These are phyloP conservation scores for Loxodonta africana DNA, from an alignment of 2,113 vertebrate genomes.

Conservation along the genomic window DNA sequence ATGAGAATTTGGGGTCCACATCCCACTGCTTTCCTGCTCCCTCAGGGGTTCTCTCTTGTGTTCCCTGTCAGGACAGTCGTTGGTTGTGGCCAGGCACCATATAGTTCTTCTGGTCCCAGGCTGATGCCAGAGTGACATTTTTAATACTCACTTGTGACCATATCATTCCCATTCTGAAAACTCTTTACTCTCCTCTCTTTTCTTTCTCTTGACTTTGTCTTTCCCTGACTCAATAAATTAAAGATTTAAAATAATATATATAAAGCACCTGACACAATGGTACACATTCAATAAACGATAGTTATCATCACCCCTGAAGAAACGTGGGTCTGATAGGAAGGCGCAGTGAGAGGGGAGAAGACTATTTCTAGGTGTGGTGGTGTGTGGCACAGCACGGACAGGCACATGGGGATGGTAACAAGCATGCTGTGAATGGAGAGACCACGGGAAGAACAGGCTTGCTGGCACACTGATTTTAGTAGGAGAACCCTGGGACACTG, in stretches of 20 bases:
- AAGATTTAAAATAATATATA: not conserved
- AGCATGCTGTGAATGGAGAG: not conserved
- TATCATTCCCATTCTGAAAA: not conserved
- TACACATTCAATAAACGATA: not conserved
- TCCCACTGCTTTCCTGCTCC: no score
- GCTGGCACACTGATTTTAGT: not conserved
- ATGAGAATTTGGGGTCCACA: no score
- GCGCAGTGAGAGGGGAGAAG: not conserved
- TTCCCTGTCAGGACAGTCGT: no score
- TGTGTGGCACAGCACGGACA: not conserved
- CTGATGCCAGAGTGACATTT: not conserved
- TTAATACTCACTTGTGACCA: not conserved
- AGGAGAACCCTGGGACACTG: not conserved
- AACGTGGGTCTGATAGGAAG: rapidly evolving
- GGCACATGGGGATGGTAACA: not conserved
- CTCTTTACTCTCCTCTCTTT: not conserved
- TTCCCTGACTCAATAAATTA: not conserved
- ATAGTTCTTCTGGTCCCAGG: no score
- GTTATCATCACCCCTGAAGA: not conserved
- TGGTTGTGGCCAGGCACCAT: no score
- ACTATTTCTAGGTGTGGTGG: rapidly evolving
- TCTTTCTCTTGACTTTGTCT: not conserved
- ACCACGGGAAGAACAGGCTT: not conserved
- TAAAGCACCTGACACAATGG: not conserved
- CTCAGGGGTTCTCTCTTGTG: no score